A percentile compares a stretch with the other conserved stretches of the same genome.
These are phyloP conservation scores for Anhinga rufa DNA, from an alignment of 2,113 vertebrate species.

Conservation along the genomic window DNA sequence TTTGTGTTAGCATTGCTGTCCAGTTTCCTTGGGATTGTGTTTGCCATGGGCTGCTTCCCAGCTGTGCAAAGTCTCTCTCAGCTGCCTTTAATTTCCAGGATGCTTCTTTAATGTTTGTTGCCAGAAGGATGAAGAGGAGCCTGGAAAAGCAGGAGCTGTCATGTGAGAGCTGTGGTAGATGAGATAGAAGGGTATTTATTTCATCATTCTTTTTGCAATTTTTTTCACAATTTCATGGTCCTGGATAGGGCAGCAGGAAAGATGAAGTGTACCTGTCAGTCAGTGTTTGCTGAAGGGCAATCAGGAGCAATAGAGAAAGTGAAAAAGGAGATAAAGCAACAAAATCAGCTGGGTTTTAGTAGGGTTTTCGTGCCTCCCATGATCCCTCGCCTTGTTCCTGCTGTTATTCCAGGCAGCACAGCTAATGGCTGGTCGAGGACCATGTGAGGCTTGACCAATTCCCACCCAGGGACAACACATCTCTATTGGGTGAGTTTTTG, in stretches of 20 bases:
- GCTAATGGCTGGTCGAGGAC: background rate
- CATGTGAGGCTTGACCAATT: background rate
- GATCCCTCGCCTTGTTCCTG: background rate
- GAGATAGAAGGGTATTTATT: background rate
- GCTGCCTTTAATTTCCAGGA: slow-evolving; percentile 16
- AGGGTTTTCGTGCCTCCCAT: background rate
- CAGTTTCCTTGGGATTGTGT: background rate
- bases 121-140: background rate
- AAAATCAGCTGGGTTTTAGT: background rate
- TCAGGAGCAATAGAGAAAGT: background rate
- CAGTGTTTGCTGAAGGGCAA: background rate
- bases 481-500: background rate
- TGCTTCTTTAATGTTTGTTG: background rate
- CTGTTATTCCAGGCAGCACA: background rate
- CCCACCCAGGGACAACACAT: background rate
- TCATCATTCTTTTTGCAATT: background rate
- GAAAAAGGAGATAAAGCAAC: background rate
- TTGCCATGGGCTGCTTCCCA: slow-evolving; percentile 2
- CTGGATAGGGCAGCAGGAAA: background rate
- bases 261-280: background rate
- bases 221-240: background rate
- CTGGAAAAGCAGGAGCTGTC: slow-evolving; percentile 21
- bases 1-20: background rate
- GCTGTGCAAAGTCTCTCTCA: background rate
- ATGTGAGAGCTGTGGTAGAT: background rate